These are phyloP conservation scores for Dolomedes plantarius DNA, from an alignment of 2,888 invertebrate genomes.

Conservation along the genomic window DNA sequence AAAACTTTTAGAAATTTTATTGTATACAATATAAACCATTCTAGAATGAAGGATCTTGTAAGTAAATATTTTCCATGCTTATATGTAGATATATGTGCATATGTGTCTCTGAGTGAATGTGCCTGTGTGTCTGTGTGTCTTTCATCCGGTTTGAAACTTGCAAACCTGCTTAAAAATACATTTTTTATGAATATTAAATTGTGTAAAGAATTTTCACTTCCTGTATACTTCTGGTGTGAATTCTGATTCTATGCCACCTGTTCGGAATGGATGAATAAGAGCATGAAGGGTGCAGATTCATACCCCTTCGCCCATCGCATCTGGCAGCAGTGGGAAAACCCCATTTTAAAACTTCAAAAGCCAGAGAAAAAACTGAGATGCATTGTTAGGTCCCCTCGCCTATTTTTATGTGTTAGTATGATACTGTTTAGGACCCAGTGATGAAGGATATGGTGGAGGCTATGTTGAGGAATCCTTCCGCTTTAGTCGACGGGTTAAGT, in stretches of 20 bases:
- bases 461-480: not conserved
- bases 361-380: not conserved
- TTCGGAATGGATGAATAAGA: not conserved
- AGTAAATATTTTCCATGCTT: too few relatives aligned
- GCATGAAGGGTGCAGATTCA: not conserved
- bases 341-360: too few relatives aligned
- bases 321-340: not conserved
- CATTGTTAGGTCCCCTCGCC: not conserved
- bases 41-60: too few relatives aligned
- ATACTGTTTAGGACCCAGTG: not conserved
- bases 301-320: not conserved
- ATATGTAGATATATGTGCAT: too few relatives aligned
- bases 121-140: too few relatives aligned
- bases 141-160: too few relatives aligned
- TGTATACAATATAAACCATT: too few relatives aligned
- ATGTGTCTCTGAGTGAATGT: too few relatives aligned
- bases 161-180: too few relatives aligned
- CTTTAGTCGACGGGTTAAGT: too few relatives aligned
- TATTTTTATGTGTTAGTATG: slow-evolving; percentile 1
- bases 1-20: too few relatives aligned
- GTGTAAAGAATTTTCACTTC: not conserved
- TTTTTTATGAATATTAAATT: too few relatives aligned
- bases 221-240: not conserved
- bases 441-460: not conserved
- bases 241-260: not conserved